These are phyloP conservation scores for Microplitis mediator DNA, from an alignment of 1,140 invertebrate species.

Conservation along the genomic window DNA sequence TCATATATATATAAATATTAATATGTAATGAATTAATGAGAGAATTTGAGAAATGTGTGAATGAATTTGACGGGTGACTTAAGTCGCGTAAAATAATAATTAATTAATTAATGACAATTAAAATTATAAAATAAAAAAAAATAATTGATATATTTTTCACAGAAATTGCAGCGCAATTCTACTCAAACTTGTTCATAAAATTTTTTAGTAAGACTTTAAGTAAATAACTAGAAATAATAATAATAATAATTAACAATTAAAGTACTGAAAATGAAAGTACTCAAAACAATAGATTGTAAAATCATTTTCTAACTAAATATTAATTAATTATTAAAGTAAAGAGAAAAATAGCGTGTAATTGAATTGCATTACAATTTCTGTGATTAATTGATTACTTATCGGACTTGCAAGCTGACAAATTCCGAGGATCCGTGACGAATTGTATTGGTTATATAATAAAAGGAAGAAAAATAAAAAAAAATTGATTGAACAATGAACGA, in stretches of 20 bases:
- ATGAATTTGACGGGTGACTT: constrained; percentile 40
- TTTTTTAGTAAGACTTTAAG: no score
- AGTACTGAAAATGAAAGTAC: constrained; percentile 32
- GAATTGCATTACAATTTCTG: no score
- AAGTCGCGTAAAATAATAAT: constrained; percentile 50
- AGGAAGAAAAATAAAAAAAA: constrained; percentile 31
- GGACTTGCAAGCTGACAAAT: constrained; percentile 49
- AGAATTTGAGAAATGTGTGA: constrained; percentile 34
- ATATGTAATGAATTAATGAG: constrained; percentile 30
- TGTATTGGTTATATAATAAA: constrained; percentile 57
- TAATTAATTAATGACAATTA: not conserved
- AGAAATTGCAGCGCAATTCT: no score
- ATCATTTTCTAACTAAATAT: no score
- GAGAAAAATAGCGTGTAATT: no score
- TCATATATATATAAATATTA: no score
- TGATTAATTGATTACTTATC: constrained; percentile 31
- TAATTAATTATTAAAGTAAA: no score
- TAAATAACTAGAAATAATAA: no score
- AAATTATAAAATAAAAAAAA: no score
- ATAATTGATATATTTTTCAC: no score
- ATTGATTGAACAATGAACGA: not conserved
- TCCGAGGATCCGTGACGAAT: constrained; percentile 47
- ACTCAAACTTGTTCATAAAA: no score
- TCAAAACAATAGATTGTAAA: constrained; percentile 31
- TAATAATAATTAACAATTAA: no score